Base-by-base conservation (phyloP, 2,888 invertebrate genomes). In the Dorcus hopei region DNA sequence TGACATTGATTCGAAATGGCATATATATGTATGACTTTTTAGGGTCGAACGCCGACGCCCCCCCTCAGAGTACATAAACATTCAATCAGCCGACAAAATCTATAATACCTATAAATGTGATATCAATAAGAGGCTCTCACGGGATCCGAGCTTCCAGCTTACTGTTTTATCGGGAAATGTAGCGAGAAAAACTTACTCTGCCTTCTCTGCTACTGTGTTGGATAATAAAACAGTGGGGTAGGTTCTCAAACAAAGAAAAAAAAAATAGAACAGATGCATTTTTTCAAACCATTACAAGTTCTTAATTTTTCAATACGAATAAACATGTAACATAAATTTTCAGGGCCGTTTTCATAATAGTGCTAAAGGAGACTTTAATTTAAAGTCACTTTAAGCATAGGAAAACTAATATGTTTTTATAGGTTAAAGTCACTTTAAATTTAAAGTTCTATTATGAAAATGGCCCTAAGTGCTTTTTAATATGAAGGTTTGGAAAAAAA, bases 91-190 rank as follows among this genome's bases (percentile, higher is more conserved):
- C 74, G 72, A 72, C 73, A 71, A 68, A 73, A 72, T 73, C 72
- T 71, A 75, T 77, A 78, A 77, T 77, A 77, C 76, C 77, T 77
- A 77, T 77, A 78, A 77, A 78, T 78, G 75, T 73, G 74, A 73
- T 75, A 76, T 77, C 77, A 77, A 77, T 78, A 78, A 78, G 74
- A 69, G 53, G 73, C 69, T 73, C 75, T 71, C 74, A 69, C 66
- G 74, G 72, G 76, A 72, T 69, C 72, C 70, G 38, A 23, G 14
- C 38, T 40, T 19, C 45, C 19, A 45, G n/a, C 45, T 45, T 23
- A 45, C 16, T 45, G 45, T 45, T 45, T 45, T 45, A 45, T 45
- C 19, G 45, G 45, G 45, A 45, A 45, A 45, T 45, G 45, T 45
- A 45, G 45, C 45, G 45, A 41, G 41, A 41, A 45, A 45, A 45